phyloP scores from a whole-genome alignment of 2,797 vertebrate genomes.

The Momotus momota region DNA sequence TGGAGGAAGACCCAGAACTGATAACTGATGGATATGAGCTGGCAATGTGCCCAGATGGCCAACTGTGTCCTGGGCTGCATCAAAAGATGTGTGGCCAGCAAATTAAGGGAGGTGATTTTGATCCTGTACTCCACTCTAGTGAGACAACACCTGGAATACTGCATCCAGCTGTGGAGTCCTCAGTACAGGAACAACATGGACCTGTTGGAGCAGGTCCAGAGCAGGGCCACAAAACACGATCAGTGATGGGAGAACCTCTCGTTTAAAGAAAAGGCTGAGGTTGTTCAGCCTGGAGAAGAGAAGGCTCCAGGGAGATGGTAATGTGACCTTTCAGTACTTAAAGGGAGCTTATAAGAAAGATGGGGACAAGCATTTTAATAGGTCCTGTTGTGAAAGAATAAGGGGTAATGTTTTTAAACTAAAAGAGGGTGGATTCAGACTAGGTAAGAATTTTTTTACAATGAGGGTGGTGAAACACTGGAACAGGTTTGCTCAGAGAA shows the following conservation, averaged over 20 bases:
- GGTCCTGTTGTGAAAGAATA: not conserved
- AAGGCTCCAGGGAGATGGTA: not conserved
- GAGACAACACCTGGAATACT: not conserved
- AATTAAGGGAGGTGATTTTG: not conserved
- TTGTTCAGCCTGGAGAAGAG: not conserved
- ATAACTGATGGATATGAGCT: not conserved
- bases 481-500: not conserved
- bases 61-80: not conserved
- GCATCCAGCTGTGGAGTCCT: accelerated
- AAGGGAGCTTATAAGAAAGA: not conserved
- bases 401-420: not conserved
- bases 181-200: not conserved
- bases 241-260: not conserved
- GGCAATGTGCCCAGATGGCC: not conserved
- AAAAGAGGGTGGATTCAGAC: not conserved
- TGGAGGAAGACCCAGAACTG: not conserved
- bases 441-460: not conserved
- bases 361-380: not conserved
- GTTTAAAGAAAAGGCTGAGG: not conserved
- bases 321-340: not conserved
- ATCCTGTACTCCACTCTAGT: not conserved
- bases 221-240: not conserved
- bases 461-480: not conserved
- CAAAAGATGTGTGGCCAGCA: not conserved
- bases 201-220: not conserved